Conservation (phyloP, 2,797 vertebrate genomes). For the Helostoma temminkii region DNA sequence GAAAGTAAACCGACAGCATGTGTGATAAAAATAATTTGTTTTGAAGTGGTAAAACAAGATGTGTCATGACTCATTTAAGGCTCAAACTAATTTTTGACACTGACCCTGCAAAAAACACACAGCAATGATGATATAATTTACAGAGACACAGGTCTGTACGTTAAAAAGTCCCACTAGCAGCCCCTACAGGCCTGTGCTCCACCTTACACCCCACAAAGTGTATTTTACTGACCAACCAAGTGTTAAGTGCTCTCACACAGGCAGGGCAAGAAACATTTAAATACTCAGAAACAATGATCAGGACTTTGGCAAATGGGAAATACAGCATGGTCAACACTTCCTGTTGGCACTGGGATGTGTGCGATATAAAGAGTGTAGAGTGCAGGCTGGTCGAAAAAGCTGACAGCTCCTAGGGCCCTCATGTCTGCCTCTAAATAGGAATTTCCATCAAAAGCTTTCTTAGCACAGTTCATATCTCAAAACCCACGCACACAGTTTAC, state of each 20-base stretch:
- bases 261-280: slow-evolving; percentile 32
- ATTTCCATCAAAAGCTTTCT: neutral
- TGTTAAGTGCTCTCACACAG: slow-evolving; percentile 29
- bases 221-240: slow-evolving; percentile 43
- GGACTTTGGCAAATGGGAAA: slow-evolving; percentile 35
- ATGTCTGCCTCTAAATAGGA: slow-evolving; percentile 1
- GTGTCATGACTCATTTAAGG: neutral
- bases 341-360: slow-evolving; percentile 22
- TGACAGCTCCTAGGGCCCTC: neutral
- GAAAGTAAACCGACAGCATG: no score
- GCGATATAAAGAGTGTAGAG: neutral
- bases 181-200: slow-evolving; percentile 67
- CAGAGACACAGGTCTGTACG: slow-evolving; percentile 13
- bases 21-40: no score
- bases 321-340: slow-evolving; percentile 6
- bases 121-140: slow-evolving; percentile 6
- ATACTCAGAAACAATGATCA: slow-evolving; percentile 17
- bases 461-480: neutral
- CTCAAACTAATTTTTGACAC: slow-evolving; percentile 26
- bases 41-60: no score
- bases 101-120: slow-evolving; percentile 21
- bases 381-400: slow-evolving; percentile 2
- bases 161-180: slow-evolving; percentile 55
- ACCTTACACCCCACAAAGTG: slow-evolving; percentile 47
- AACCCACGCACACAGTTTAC: neutral